These are phyloP conservation scores for Rhinopomastus cyanomelas DNA, from an alignment of 2,113 vertebrate genomes.

Conservation along the genomic window DNA sequence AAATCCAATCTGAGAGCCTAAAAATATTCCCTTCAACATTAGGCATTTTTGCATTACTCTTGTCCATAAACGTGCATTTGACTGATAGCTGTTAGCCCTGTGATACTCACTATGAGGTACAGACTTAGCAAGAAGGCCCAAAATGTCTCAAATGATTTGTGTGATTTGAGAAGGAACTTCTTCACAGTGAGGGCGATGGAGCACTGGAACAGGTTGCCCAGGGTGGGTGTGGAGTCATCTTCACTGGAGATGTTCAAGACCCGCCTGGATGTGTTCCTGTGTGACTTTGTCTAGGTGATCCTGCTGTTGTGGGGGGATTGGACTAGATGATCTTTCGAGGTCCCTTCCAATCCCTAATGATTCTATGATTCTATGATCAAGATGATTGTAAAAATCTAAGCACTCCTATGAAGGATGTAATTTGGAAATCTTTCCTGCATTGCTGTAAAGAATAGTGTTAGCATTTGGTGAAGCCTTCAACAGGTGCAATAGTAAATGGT, in stretches of 20 bases:
- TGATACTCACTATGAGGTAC: background rate
- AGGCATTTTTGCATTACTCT: background rate
- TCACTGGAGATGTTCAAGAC: too few species aligned
- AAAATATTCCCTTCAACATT: background rate
- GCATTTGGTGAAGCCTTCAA: background rate
- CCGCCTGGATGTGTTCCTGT: too few species aligned
- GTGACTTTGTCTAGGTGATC: too few species aligned
- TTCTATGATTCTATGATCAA: too few species aligned
- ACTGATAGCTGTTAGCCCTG: background rate
- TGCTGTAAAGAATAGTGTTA: background rate
- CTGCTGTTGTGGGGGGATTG: too few species aligned
- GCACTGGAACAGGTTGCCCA: too few species aligned
- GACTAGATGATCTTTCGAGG: too few species aligned
- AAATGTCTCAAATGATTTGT: background rate
- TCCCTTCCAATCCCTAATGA: too few species aligned
- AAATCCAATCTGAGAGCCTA: background rate
- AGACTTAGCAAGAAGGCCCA: background rate
- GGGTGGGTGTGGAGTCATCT: too few species aligned
- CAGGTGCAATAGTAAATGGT: background rate
- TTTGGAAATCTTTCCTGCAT: background rate
- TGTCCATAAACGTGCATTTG: background rate
- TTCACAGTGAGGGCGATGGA: too few species aligned
- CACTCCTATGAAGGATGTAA: background rate
- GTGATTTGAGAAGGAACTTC: too few species aligned
- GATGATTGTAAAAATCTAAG: background rate